A percentile compares a stretch with the other conserved stretches of the same genome.
Conservation (phyloP, 2,797 vertebrate genomes). For the Typhlichthys subterraneus region DNA sequence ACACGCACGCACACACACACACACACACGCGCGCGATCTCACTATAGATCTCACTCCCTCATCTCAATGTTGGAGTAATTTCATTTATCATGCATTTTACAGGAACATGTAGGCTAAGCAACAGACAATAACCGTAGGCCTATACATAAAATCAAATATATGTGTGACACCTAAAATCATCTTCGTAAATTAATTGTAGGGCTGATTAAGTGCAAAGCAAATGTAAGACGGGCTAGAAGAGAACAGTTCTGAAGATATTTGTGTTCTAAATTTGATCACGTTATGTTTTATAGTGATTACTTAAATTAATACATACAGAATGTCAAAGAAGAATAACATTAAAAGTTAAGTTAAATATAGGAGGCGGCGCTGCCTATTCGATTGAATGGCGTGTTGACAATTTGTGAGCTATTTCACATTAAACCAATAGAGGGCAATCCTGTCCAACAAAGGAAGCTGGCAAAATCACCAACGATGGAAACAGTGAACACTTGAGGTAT, state of each 20-base stretch:
- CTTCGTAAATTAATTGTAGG: not conserved
- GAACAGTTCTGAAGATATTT: not conserved
- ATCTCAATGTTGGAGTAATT: constrained; percentile 2
- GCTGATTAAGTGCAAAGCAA: not conserved
- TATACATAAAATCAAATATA: not conserved
- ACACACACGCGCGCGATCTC: constrained; percentile 3
- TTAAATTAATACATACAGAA: not conserved
- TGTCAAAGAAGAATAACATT: not conserved
- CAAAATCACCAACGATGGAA: constrained; percentile 9
- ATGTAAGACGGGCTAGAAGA: not conserved
- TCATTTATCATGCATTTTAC: not conserved
- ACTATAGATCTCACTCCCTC: constrained; percentile 14
- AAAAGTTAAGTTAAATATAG: not conserved
- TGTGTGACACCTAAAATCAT: not conserved
- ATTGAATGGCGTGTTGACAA: too few relatives aligned
- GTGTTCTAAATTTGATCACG: too few relatives aligned
- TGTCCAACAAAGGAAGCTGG: constrained; percentile 49
- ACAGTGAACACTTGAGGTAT: too few relatives aligned
- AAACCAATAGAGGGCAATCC: constrained; percentile 68
- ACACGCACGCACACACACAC: not conserved
- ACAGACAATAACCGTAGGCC: not conserved
- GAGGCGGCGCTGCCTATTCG: too few relatives aligned
- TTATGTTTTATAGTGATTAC: too few relatives aligned
- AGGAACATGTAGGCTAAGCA: not conserved
- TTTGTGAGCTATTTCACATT: constrained; percentile 21